Evolutionary conservation across 1,140 invertebrate species (phyloP).

Genomic region (Calosoma granatense): DNA sequence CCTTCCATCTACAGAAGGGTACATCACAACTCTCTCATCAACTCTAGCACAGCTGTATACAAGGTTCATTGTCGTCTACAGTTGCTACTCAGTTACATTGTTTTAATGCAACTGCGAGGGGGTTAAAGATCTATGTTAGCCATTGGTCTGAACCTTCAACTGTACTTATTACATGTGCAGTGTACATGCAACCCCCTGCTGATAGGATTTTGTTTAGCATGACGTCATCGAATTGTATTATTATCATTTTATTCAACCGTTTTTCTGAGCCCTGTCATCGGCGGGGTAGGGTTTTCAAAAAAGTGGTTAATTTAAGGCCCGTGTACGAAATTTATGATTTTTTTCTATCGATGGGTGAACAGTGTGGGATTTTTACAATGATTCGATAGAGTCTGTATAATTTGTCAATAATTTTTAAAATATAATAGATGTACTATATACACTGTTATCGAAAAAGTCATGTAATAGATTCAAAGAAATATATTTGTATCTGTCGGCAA

Average conservation of each 20-base stretch:
- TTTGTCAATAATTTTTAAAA: no score
- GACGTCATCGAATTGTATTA: not conserved
- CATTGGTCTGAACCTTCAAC: not conserved
- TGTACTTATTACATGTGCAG: not conserved
- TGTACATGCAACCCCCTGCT: not conserved
- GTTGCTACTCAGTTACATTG: not conserved
- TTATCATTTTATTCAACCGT: not conserved
- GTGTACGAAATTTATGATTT: not conserved
- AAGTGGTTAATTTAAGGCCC: conserved; percentile 1
- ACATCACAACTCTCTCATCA: not conserved
- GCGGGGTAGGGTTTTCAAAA: not conserved
- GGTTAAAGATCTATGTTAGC: not conserved
- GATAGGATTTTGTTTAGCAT: not conserved
- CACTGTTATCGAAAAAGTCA: no score
- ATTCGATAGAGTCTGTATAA: no score
- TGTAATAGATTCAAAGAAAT: no score
- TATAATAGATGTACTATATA: no score
- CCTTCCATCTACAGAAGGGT: not conserved
- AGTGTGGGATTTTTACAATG: no score
- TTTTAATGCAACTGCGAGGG: conserved; percentile 1
- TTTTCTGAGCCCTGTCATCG: not conserved
- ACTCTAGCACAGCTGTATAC: not conserved
- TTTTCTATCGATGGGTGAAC: not conserved
- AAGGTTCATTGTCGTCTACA: not conserved
- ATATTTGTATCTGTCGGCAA: no score